These are phyloP conservation scores for Phalacrocorax pelagicus DNA, from an alignment of 2,113 vertebrate species.

Conservation along the genomic window DNA sequence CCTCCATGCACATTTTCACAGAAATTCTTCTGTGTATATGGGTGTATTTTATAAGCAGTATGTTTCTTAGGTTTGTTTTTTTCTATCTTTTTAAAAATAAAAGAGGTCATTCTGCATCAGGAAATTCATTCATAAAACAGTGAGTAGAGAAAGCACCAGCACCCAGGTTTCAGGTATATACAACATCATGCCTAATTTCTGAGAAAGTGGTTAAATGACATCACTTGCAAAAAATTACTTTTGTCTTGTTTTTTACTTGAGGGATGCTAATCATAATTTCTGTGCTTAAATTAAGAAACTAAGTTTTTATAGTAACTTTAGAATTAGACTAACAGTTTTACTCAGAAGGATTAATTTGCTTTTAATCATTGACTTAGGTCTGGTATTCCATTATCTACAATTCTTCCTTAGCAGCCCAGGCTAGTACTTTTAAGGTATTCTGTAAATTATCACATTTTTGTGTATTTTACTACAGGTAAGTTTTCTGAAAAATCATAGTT, in stretches of 20 bases:
- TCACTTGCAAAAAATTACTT: not conserved
- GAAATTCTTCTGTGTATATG: not conserved
- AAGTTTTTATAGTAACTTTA: not conserved
- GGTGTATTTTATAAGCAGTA: not conserved
- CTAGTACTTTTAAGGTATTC: not conserved
- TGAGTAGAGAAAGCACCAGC: not conserved
- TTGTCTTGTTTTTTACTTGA: not conserved
- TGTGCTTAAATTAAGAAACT: not conserved
- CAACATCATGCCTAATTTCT: not conserved
- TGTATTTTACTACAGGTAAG: not conserved
- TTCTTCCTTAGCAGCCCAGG: not conserved
- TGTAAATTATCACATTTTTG: not conserved
- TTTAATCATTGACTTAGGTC: not conserved
- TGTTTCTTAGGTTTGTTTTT: not conserved
- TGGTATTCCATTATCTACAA: not conserved
- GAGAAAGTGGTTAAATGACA: not conserved
- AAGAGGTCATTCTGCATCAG: not conserved
- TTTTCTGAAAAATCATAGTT: not conserved
- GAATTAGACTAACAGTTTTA: not conserved
- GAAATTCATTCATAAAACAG: not conserved
- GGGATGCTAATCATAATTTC: fast-evolving
- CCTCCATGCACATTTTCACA: not conserved
- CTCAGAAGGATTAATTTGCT: not conserved
- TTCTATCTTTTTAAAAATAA: not conserved
- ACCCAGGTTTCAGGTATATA: not conserved